Percentiles rank a stretch among this genome's conserved stretches.
These are phyloP conservation scores for Microplitis manilae DNA, from an alignment of 2,888 invertebrate species.

Conservation along the genomic window DNA sequence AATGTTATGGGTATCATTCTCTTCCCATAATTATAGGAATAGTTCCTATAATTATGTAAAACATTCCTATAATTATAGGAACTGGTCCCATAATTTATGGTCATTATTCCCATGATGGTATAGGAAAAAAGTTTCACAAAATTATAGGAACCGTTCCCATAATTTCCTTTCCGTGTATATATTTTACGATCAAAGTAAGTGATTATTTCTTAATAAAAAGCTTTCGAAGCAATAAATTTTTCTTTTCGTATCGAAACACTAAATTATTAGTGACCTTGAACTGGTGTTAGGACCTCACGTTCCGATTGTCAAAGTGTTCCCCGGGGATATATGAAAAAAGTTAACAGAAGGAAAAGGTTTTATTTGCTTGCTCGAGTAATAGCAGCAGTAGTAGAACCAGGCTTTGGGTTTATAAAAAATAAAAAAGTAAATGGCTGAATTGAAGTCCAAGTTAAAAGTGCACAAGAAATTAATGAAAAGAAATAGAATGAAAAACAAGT, in stretches of 20 bases:
- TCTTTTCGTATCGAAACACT: neutral
- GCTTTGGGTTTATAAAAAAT: neutral
- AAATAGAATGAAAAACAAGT: constrained; percentile 1
- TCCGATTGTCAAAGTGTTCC: neutral
- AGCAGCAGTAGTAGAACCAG: neutral
- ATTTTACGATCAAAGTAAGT: neutral
- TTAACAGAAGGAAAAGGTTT: neutral
- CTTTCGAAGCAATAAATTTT: neutral
- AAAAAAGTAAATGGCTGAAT: constrained; percentile 23
- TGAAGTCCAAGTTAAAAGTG: neutral
- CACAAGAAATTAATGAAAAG: constrained; percentile 20
- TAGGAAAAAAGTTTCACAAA: too few relatives aligned
- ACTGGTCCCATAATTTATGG: too few relatives aligned
- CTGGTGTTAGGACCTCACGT: constrained; percentile 2
- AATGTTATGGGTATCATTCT: too few relatives aligned
- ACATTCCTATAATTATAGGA: too few relatives aligned
- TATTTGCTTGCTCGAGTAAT: neutral
- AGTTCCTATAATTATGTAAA: too few relatives aligned
- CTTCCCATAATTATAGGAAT: too few relatives aligned
- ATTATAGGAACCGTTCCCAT: too few relatives aligned
- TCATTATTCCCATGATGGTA: too few relatives aligned
- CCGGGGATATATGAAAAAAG: constrained; percentile 21
- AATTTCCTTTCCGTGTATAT: neutral
- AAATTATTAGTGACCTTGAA: neutral
- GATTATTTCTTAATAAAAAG: neutral